Evolutionary conservation across 2,113 vertebrate genomes (phyloP).

Genomic region (Himantopus leucocephalus): DNA sequence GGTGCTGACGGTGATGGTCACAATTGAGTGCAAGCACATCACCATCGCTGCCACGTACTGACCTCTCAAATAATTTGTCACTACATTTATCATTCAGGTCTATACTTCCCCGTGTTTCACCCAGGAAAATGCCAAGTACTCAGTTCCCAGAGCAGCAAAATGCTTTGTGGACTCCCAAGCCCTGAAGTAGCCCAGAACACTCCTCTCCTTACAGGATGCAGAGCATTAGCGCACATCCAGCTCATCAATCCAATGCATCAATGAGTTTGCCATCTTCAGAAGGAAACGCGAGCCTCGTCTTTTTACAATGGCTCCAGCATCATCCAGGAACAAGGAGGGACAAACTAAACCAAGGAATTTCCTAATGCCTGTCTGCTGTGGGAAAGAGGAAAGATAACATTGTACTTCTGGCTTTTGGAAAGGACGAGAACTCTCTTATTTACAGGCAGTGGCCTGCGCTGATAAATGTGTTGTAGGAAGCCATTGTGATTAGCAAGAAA

Average conservation of each 20-base stretch:
- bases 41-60: neutral
- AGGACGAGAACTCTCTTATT: neutral
- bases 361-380: slow-evolving; percentile 11
- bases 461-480: slow-evolving; percentile 45
- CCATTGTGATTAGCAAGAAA: slow-evolving; percentile 29
- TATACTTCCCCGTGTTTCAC: neutral
- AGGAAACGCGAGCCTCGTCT: neutral
- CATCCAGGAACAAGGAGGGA: slow-evolving; percentile 48
- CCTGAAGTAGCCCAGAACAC: neutral
- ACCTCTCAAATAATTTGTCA: neutral
- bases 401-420: slow-evolving; percentile 15
- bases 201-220: neutral
- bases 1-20: neutral
- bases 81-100: neutral
- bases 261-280: neutral
- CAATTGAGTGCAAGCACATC: neutral
- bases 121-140: neutral
- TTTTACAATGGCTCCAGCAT: slow-evolving; percentile 38
- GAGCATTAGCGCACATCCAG: neutral
- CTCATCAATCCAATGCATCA: neutral
- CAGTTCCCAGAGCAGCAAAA: neutral
- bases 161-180: neutral
- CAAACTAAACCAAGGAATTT: slow-evolving; percentile 49
- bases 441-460: neutral
- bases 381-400: slow-evolving; percentile 63